These are phyloP conservation scores for Sebastes flavidus DNA, from an alignment of 2,797 vertebrate species.

Conservation along the genomic window DNA sequence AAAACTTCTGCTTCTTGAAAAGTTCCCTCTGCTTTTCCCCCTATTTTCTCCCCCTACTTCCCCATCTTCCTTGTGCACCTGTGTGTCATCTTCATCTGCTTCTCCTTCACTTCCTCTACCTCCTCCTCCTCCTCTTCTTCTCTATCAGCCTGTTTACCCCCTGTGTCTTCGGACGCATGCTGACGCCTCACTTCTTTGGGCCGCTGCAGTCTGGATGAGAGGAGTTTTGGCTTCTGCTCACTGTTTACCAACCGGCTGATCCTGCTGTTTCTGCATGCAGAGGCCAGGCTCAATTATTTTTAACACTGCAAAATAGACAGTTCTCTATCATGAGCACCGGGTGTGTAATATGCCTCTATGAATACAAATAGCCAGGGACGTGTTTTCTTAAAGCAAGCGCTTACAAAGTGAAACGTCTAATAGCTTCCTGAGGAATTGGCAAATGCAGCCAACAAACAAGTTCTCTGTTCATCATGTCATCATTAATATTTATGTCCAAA, in stretches of 20 bases:
- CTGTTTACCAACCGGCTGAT: conserved; percentile 57
- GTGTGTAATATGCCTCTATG: conserved; percentile 4
- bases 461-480: neutral
- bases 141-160: conserved; percentile 9
- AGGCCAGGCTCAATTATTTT: conserved; percentile 51
- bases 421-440: conserved; percentile 23
- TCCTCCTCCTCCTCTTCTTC: neutral
- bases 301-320: conserved; percentile 49
- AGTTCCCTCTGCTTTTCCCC: neutral
- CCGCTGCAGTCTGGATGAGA: conserved; percentile 23
- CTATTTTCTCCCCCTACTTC: too few species aligned
- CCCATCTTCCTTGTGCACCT: neutral
- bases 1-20: neutral
- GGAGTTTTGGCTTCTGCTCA: conserved; percentile 42
- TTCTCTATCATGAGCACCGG: conserved; percentile 25
- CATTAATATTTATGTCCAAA: neutral
- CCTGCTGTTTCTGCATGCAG: conserved; percentile 48
- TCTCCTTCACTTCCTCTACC: neutral
- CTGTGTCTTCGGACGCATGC: conserved; percentile 41
- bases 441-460: neutral
- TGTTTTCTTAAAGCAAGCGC: conserved; percentile 6
- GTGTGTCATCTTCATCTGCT: neutral
- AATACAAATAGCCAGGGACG: conserved; percentile 21
- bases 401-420: conserved; percentile 4
- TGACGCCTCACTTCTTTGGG: conserved; percentile 52